Percentiles rank a stretch among this genome's conserved stretches.
Conservation (phyloP, 2,888 invertebrate species). For the Ditula angustiorana region DNA sequence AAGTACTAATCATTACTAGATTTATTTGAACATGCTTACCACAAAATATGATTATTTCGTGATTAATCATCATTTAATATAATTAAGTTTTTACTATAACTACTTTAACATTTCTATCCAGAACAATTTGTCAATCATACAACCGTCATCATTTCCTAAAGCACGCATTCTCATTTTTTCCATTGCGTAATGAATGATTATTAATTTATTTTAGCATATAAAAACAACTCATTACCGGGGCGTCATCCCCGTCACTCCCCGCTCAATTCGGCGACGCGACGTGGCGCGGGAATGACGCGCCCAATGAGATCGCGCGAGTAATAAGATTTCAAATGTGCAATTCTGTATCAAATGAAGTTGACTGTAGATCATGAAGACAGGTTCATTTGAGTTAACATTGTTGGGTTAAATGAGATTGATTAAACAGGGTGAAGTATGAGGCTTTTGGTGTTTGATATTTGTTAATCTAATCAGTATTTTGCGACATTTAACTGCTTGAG, state of each 20-base stretch:
- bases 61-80: no score
- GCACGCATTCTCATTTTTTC: no score
- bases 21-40: no score
- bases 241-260: conserved; percentile 54
- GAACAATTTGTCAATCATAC: no score
- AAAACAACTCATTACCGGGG: conserved; percentile 52
- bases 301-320: conserved; percentile 57
- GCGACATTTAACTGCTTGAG: no score
- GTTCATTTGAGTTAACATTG: conserved; percentile 25
- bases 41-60: no score
- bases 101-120: no score
- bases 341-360: conserved; percentile 67
- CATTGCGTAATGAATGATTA: neutral
- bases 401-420: conserved; percentile 27
- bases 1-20: no score
- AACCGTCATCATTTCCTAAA: no score
- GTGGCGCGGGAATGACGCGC: conserved; percentile 55
- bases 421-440: conserved; percentile 1
- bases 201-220: conserved; percentile 21
- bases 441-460: neutral
- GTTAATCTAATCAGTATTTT: neutral
- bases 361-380: conserved; percentile 52
- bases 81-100: no score
- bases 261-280: conserved; percentile 60
- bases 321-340: conserved; percentile 77